Evolutionary conservation across 2,113 vertebrate genomes (phyloP).

Genomic region (Acrocephalus arundinaceus): DNA sequence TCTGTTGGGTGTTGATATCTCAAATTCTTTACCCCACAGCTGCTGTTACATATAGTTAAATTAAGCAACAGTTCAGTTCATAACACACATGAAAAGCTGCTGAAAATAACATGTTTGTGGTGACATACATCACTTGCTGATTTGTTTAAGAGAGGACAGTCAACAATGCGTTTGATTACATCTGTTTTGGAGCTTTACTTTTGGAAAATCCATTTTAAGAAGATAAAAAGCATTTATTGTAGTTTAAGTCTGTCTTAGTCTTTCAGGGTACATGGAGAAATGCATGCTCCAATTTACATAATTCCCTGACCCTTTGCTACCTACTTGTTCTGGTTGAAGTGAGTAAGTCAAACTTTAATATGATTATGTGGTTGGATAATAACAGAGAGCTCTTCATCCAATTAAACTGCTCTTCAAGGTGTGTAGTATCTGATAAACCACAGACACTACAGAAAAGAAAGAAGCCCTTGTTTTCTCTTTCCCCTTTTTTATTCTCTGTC

Average conservation of each 20-base stretch:
- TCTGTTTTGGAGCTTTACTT: background rate
- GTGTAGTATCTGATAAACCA: slow-evolving; percentile 36
- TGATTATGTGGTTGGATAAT: slow-evolving; percentile 53
- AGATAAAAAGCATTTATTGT: background rate
- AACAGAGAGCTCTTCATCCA: slow-evolving; percentile 48
- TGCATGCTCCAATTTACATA: background rate
- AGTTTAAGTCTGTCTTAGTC: background rate
- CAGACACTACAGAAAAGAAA: slow-evolving; percentile 31
- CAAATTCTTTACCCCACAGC: background rate
- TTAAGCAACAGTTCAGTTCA: background rate
- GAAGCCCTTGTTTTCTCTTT: slow-evolving; percentile 36
- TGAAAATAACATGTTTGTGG: slow-evolving; percentile 8
- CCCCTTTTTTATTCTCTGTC: background rate
- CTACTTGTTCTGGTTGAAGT: slow-evolving; percentile 27
- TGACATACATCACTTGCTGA: background rate
- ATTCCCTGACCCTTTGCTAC: background rate
- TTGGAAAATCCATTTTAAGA: background rate
- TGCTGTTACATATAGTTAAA: background rate
- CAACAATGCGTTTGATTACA: background rate
- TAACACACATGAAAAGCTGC: background rate
- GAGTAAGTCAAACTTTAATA: slow-evolving; percentile 52
- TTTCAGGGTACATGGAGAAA: background rate
- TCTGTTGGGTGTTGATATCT: background rate
- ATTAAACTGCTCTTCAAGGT: slow-evolving; percentile 51
- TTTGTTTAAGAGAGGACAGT: background rate